Conservation (phyloP, 2,888 invertebrate species). For the Netelia melanura region DNA sequence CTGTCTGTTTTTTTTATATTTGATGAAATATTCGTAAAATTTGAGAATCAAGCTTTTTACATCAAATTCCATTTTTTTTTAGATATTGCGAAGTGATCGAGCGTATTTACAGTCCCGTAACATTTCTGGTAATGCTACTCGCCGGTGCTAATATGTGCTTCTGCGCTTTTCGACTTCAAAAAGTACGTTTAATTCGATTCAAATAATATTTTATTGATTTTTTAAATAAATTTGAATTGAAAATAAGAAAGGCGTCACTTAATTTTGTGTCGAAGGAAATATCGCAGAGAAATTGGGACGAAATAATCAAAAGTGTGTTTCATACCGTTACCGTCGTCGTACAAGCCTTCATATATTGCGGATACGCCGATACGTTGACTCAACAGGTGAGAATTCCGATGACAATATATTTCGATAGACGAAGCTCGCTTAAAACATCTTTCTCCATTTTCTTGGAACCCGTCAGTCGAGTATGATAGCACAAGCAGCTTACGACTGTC, state of each 20-base stretch:
- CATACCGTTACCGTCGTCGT: conserved; percentile 46
- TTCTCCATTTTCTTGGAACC: background rate
- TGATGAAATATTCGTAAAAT: too few species aligned
- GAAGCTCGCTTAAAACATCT: background rate
- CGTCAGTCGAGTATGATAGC: conserved; percentile 42
- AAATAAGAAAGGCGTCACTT: too few species aligned
- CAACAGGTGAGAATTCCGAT: conserved; percentile 49
- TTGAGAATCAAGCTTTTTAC: too few species aligned
- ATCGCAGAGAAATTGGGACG: conserved; percentile 40
- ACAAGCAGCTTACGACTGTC: conserved; percentile 57
- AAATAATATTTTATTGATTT: background rate
- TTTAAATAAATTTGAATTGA: background rate
- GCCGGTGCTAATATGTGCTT: conserved; percentile 41
- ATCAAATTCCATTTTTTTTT: background rate
- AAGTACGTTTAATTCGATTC: conserved; percentile 5
- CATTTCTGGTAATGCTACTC: conserved; percentile 36
- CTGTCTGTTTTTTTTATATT: too few species aligned
- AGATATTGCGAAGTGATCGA: conserved; percentile 47
- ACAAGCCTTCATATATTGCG: conserved; percentile 62
- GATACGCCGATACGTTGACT: conserved; percentile 56
- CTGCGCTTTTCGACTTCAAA: conserved; percentile 42
- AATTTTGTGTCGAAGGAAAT: conserved; percentile 48
- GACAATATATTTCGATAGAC: background rate
- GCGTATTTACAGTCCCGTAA: conserved; percentile 38
- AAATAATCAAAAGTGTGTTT: conserved; percentile 45